Evolutionary conservation across 2,888 invertebrate genomes (phyloP).

Genomic region (Ophioninae sp.): DNA sequence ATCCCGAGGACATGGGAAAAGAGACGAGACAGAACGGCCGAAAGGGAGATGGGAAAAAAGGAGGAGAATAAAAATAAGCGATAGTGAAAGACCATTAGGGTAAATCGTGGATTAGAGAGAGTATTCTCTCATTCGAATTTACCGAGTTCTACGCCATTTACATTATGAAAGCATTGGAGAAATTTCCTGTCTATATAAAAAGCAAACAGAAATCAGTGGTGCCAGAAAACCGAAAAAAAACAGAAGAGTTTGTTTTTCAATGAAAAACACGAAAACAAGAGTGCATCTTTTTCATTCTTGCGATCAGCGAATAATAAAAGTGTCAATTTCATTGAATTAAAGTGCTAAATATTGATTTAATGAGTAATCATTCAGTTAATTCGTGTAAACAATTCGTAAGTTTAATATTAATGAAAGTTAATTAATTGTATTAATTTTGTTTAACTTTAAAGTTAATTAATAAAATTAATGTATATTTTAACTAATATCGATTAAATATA

Average conservation of each 20-base stretch:
- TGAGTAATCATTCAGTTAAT: too few species aligned
- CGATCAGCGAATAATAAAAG: too few species aligned
- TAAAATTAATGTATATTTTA: too few species aligned
- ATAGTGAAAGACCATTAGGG: conserved; percentile 42
- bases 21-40: conserved; percentile 13
- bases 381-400: too few species aligned
- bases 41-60: neutral
- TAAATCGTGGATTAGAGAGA: conserved; percentile 41
- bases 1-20: conserved; percentile 15
- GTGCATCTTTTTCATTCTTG: too few species aligned
- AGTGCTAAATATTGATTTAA: too few species aligned
- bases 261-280: neutral
- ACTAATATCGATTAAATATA: too few species aligned
- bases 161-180: conserved; percentile 30
- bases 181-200: neutral
- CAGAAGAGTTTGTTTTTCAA: neutral
- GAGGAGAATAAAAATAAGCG: conserved; percentile 15
- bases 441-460: too few species aligned
- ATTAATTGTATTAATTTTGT: too few species aligned
- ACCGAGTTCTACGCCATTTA: conserved; percentile 47
- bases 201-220: conserved; percentile 10
- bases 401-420: too few species aligned
- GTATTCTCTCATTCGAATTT: conserved; percentile 46
- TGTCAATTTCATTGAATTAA: too few species aligned
- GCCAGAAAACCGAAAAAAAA: neutral